A percentile compares a stretch with the other conserved stretches of the same genome.
phyloP scores from a whole-genome alignment of 2,888 invertebrate genomes.

The Rhingia campestris region DNA sequence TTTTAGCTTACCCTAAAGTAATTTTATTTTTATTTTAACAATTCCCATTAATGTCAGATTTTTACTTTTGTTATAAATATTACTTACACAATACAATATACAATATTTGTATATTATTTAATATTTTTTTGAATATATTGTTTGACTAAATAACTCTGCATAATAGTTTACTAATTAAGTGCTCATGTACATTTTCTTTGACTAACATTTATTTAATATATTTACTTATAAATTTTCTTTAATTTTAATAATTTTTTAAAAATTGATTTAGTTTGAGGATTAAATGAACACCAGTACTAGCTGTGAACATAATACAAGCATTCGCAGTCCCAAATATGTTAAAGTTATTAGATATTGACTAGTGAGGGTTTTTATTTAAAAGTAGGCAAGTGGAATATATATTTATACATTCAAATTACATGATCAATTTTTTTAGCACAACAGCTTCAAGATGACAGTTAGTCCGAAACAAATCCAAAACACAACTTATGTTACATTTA shows the following conservation, averaged over 20 bases:
- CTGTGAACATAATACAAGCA: slow-evolving; percentile 51
- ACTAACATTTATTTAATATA: slow-evolving; percentile 2
- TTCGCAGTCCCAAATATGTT: slow-evolving; percentile 61
- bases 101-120: not conserved
- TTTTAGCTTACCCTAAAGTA: not conserved
- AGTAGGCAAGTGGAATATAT: not conserved
- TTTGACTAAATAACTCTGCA: slow-evolving; percentile 1
- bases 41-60: slow-evolving; percentile 72
- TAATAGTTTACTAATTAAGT: slow-evolving; percentile 27
- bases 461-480: too few relatives aligned
- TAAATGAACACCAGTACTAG: slow-evolving; percentile 45
- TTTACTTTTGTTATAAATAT: slow-evolving; percentile 15
- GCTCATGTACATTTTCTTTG: slow-evolving; percentile 1
- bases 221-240: not conserved
- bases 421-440: too few relatives aligned
- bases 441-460: too few relatives aligned
- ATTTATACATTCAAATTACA: not conserved
- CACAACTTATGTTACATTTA: too few relatives aligned
- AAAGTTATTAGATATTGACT: slow-evolving; percentile 49
- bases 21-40: slow-evolving; percentile 2
- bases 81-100: slow-evolving; percentile 3
- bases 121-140: not conserved
- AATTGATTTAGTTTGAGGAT: slow-evolving; percentile 62
- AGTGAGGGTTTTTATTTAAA: slow-evolving; percentile 27
- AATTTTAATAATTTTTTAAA: slow-evolving; percentile 17